Base-by-base conservation (phyloP, 2,888 invertebrate species). In the Boloria selene region DNA sequence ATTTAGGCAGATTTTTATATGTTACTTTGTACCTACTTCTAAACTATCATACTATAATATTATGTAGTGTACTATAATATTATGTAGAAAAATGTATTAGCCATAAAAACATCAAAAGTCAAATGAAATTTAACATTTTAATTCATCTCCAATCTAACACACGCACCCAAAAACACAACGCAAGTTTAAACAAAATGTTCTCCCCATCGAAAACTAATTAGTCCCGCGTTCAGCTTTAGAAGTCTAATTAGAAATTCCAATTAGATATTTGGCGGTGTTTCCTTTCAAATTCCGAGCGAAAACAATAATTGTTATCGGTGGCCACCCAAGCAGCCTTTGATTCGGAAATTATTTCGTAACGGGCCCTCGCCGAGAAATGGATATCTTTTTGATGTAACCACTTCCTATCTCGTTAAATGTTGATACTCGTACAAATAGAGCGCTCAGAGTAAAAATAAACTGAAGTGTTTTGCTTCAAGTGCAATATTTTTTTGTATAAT, bases 221-320 rank as follows among this genome's bases (percentile, higher is more conserved):
- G 85, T 45, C 69, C 31, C 71, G 73, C 70, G 68, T 74, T 74
- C 67, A 64, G 77, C 77, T 78, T 82, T 75, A 77, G 77, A 79
- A 81, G 79, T 85, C 86, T 89, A 89, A 90, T 90, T 89, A 87
- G 82, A 88, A 88, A 90, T 91, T 90, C 91, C 90, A 90, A 89
- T 90, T 89, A 88, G 87, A 89, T 89, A 87, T 90, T 88, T 85
- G 80, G 80, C 79, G 79, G 78, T 78, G 78, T 80, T 80, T 80
- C 83, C 83, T 82, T 78, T 76, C 67, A 80, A 81, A 87, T 86
- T 84, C 84, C 82, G 82, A 82, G 85, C 84, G 82, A 56, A 83
- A 85, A 83, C 84, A 87, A 88, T 87, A 81, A 88, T 90, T 88
- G 88, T 88, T 90, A 85, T 87, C 83, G 82, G 79, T 76, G 85